Evolutionary conservation across 2,888 invertebrate genomes (phyloP).

Genomic region (Drosophila stalkeri): DNA sequence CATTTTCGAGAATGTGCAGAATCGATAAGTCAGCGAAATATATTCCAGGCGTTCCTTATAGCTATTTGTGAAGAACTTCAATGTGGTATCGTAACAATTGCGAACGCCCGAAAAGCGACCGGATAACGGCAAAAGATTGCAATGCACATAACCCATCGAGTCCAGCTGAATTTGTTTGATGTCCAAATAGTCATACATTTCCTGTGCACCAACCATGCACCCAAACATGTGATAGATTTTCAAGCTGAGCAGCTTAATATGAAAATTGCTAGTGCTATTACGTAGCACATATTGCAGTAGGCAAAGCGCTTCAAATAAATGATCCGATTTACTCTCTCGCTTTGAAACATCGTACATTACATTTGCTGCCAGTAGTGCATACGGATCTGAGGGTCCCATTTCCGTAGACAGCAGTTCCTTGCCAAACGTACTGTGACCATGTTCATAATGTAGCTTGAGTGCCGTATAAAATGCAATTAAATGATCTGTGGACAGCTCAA

Average conservation of each 20-base stretch:
- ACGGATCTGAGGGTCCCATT: slow-evolving; percentile 91
- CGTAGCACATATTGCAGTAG: slow-evolving; percentile 90
- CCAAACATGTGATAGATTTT: slow-evolving; percentile 92
- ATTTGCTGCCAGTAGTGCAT: slow-evolving; percentile 89
- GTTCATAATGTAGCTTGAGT: slow-evolving; percentile 89
- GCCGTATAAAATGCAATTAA: slow-evolving; percentile 87
- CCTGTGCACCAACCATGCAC: slow-evolving; percentile 90
- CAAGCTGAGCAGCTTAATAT: slow-evolving; percentile 93
- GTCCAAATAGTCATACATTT: slow-evolving; percentile 92
- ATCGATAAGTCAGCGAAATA: slow-evolving; percentile 96
- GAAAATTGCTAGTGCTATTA: slow-evolving; percentile 94
- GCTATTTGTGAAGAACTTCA: slow-evolving; percentile 94
- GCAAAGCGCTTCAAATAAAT: slow-evolving; percentile 88
- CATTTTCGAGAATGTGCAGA: slow-evolving; percentile 96
- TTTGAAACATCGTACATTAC: slow-evolving; percentile 86
- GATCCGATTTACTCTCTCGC: slow-evolving; percentile 86
- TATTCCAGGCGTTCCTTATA: slow-evolving; percentile 97
- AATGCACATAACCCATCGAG: slow-evolving; percentile 94
- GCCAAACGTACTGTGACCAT: slow-evolving; percentile 87
- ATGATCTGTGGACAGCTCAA: slow-evolving; percentile 86
- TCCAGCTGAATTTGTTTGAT: slow-evolving; percentile 97
- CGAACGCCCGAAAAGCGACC: slow-evolving; percentile 90
- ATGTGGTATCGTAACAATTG: slow-evolving; percentile 90
- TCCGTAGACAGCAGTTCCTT: slow-evolving; percentile 89
- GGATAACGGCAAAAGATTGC: slow-evolving; percentile 90